Conservation (phyloP, 2,113 vertebrate genomes). For the Picathartes gymnocephalus region DNA sequence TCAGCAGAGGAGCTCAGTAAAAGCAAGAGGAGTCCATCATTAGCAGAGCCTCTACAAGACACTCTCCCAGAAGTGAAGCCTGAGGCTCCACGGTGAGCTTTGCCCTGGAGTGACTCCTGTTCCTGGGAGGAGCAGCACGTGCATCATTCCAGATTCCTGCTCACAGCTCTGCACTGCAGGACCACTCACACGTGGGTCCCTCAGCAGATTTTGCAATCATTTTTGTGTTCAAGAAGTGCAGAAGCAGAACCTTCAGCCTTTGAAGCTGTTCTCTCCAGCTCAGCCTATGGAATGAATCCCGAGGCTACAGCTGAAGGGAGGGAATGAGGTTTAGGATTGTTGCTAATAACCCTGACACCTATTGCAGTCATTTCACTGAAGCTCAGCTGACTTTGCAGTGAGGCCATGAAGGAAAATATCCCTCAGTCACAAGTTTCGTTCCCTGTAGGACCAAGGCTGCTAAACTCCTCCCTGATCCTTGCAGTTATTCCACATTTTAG, state of each 20-base stretch:
- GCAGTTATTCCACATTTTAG: background rate
- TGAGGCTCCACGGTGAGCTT: background rate
- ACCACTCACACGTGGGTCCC: background rate
- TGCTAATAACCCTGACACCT: background rate
- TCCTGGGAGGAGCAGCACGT: background rate
- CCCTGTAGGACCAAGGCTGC: background rate
- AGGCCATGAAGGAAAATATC: background rate
- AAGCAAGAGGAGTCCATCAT: background rate
- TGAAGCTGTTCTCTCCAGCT: background rate
- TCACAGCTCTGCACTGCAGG: background rate
- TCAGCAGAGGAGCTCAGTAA: background rate
- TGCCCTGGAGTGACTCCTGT: background rate
- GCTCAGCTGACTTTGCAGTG: background rate
- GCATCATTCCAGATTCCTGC: background rate
- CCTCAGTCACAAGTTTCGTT: background rate
- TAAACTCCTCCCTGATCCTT: background rate
- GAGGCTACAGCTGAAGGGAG: background rate
- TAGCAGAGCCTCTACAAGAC: background rate
- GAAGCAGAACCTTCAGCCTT: background rate
- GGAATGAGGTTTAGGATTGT: background rate
- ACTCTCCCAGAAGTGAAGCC: background rate
- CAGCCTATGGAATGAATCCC: background rate
- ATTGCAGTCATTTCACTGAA: background rate
- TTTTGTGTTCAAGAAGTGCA: background rate
- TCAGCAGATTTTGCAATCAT: background rate